Evolutionary conservation across 2,888 invertebrate genomes (phyloP).

Genomic region (Andricus curvator): DNA sequence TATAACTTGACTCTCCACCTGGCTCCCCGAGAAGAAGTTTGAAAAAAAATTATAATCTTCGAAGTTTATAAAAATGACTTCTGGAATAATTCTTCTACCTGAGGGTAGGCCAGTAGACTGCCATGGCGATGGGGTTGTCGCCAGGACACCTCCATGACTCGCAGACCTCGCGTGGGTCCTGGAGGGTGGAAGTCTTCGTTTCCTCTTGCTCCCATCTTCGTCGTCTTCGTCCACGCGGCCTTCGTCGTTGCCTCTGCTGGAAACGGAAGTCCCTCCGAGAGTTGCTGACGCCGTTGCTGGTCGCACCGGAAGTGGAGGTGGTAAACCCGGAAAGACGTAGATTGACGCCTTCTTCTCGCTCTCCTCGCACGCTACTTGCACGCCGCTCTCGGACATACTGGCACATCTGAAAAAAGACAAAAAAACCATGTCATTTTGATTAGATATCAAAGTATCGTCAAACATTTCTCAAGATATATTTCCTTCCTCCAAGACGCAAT

Average conservation of each 20-base stretch:
- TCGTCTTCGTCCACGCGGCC: constrained; percentile 45
- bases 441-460: not conserved
- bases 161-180: constrained; percentile 87
- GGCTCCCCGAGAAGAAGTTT: too few relatives aligned
- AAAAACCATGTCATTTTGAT: not conserved
- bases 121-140: constrained; percentile 69
- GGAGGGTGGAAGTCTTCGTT: constrained; percentile 68
- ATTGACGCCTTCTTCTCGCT: constrained; percentile 70
- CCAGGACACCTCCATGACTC: constrained; percentile 88
- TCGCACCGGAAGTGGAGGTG: constrained; percentile 56
- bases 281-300: constrained; percentile 50
- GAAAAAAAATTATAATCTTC: not conserved
- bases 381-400: constrained; percentile 85
- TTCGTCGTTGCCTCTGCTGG: constrained; percentile 38
- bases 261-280: constrained; percentile 52
- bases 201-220: constrained; percentile 49
- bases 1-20: too few relatives aligned
- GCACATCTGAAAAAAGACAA: constrained; percentile 80
- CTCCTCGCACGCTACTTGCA: constrained; percentile 79
- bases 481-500: not conserved
- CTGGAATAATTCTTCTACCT: not conserved
- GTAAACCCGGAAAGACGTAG: constrained; percentile 72
- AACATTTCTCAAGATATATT: not conserved
- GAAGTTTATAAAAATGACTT: not conserved
- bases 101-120: constrained; percentile 6